Evolutionary conservation across 1,140 invertebrate species (phyloP).

Genomic region (Lordiphosa mommai): DNA sequence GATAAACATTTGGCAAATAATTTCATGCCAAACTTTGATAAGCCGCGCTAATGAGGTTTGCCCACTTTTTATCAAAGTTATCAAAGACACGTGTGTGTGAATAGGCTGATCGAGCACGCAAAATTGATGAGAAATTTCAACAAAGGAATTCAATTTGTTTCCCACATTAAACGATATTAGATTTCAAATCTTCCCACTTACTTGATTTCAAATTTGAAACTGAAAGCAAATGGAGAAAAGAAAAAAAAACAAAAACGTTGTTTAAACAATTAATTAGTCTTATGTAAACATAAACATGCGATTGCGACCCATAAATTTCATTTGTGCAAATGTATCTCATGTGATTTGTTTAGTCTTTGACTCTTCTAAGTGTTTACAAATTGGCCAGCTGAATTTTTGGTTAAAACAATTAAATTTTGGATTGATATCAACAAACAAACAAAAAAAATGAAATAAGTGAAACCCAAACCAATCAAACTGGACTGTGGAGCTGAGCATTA

Average conservation of each 20-base stretch:
- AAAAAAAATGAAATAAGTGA: constrained; percentile 1
- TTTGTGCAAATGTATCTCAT: constrained; percentile 12
- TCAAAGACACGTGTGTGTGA: too few species aligned
- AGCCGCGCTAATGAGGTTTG: too few species aligned
- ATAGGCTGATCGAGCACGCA: too few species aligned
- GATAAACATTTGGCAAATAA: too few species aligned
- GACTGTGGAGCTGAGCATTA: constrained; percentile 11
- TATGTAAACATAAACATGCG: constrained; percentile 55
- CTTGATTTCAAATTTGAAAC: too few species aligned
- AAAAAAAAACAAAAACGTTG: constrained; percentile 21
- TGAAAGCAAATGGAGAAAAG: neutral
- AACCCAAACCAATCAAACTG: constrained; percentile 28
- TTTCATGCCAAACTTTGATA: too few species aligned
- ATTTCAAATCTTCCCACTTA: too few species aligned
- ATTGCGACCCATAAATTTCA: constrained; percentile 30
- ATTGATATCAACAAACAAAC: constrained; percentile 8
- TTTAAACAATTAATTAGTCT: constrained; percentile 73
- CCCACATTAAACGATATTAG: too few species aligned
- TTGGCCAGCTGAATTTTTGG: constrained; percentile 41
- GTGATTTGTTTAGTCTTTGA: constrained; percentile 69
- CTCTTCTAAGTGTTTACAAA: constrained; percentile 59
- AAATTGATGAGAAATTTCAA: too few species aligned
- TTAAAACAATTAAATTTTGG: constrained; percentile 48
- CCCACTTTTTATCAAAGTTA: too few species aligned
- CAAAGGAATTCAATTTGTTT: too few species aligned